Conservation (phyloP, 1,140 invertebrate genomes). For the Eupeodes corollae region DNA sequence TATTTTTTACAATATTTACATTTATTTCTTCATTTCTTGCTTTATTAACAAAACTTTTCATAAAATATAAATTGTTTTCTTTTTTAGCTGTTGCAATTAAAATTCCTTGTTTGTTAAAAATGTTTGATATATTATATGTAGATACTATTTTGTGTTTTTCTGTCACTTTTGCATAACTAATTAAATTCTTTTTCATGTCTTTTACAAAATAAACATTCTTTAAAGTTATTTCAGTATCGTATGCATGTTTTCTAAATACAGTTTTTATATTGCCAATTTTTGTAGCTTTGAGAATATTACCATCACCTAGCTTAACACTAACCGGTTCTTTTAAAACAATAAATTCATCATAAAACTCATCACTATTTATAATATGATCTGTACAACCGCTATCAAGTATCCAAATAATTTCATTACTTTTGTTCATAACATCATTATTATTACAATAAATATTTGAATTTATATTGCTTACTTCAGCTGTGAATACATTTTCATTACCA, state of each 20-base stretch:
- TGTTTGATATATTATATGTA: neutral
- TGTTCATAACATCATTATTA: slow-evolving; percentile 4
- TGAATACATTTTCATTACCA: neutral
- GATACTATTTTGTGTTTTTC: neutral
- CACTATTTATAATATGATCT: slow-evolving; percentile 32
- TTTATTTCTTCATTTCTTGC: neutral
- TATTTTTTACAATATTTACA: slow-evolving; percentile 19
- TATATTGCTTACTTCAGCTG: neutral
- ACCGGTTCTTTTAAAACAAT: slow-evolving; percentile 17
- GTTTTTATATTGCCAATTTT: slow-evolving; percentile 24
- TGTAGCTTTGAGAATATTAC: slow-evolving; percentile 22
- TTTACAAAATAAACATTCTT: slow-evolving; percentile 1
- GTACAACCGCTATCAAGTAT: slow-evolving; percentile 32
- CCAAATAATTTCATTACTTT: slow-evolving; percentile 24
- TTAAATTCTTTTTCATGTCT: neutral
- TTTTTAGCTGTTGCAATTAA: neutral
- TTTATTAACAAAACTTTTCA: neutral
- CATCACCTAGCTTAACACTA: slow-evolving; percentile 13
- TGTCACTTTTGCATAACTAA: slow-evolving; percentile 1
- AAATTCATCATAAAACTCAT: slow-evolving; percentile 25
- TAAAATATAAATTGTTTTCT: neutral
- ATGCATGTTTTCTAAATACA: slow-evolving; percentile 15
- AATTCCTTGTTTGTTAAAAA: neutral
- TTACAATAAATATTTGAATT: neutral
- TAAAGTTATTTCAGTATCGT: slow-evolving; percentile 4